Base-by-base conservation (phyloP, 2,888 invertebrate genomes). In the Rhaphigaster nebulosa region DNA sequence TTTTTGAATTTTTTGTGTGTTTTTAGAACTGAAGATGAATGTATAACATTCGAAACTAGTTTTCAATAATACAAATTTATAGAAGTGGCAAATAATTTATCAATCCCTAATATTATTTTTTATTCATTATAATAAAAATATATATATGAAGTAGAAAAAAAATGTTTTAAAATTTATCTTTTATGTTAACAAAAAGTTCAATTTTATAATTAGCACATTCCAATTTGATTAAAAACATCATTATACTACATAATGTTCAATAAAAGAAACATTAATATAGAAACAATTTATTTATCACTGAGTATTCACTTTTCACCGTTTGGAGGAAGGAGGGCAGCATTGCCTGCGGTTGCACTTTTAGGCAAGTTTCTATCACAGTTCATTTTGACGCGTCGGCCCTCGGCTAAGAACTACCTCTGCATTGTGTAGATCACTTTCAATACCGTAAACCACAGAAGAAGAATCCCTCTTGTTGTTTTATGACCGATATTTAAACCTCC, bases 281-380 rank as follows among this genome's bases (percentile, higher is more conserved):
- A 41, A 80, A 84, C 45, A 84, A 84, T 84, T 84, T 41, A 38
- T 41, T 41, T 45, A 84, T 84, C 84, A 84, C 84, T 84, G 41
- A 45, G 20, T 45, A 45, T 84, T 84, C 84, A 84, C 84, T 45
- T 84, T 26, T 26, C 41, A 80, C 20, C 4, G 4, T 41, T 84
- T 84, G 41, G 45, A 84, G 84, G 84, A 45, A 4, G 15, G 45
- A 45, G 45, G 84, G 84, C 45, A n/a, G 84, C n/a, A 84, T 45
- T 84, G 84, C 10, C 80, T 80, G 23, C 41, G 80, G 80, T 80
- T 80, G 23, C 84, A 45, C 84, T 45, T 84, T 45, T 26, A 26
- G 13, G n/a, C 15, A 45, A 84, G 84, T 84, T n/a, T 45, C 84
- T 84, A 84, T 84, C 84, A 84, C 84, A 84, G 84, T 84, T 84